Percentiles rank a stretch among this genome's conserved stretches.
Evolutionary conservation across 2,113 vertebrate genomes (phyloP).

Genomic region (Pteropus alecto): DNA sequence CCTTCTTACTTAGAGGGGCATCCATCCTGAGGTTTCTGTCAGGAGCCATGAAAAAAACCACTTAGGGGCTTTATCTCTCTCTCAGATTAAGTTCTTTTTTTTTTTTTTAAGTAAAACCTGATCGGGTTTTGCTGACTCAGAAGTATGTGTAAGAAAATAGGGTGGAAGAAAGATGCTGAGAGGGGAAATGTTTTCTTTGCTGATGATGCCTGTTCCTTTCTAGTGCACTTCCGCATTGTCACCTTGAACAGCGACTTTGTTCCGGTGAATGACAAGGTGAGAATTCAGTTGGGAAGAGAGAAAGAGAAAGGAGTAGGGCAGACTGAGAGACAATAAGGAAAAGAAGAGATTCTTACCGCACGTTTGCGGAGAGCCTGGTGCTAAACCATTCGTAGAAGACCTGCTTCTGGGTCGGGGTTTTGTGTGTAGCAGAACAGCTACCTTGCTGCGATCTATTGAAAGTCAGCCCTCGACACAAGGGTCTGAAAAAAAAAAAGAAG

Average conservation of each 20-base stretch:
- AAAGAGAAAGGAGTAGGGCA: neutral
- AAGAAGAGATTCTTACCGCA: neutral
- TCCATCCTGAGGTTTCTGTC: neutral
- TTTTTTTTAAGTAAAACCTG: neutral
- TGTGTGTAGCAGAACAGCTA: neutral
- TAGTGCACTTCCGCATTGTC: constrained; percentile 28
- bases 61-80: neutral
- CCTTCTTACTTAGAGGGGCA: neutral
- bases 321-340: neutral
- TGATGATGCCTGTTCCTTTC: neutral
- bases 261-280: constrained; percentile 56
- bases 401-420: neutral
- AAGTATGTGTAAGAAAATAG: neutral
- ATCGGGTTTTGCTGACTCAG: constrained; percentile 21
- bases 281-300: neutral
- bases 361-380: neutral
- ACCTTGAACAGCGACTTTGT: constrained; percentile 33
- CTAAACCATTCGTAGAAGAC: neutral
- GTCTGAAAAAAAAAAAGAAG: neutral
- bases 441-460: neutral
- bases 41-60: neutral
- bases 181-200: neutral
- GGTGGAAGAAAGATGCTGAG: neutral
- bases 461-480: neutral
- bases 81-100: neutral